A percentile compares a stretch with the other conserved stretches of the same genome.
phyloP scores from a whole-genome alignment of 2,113 vertebrate genomes.

The Phaethon lepturus region DNA sequence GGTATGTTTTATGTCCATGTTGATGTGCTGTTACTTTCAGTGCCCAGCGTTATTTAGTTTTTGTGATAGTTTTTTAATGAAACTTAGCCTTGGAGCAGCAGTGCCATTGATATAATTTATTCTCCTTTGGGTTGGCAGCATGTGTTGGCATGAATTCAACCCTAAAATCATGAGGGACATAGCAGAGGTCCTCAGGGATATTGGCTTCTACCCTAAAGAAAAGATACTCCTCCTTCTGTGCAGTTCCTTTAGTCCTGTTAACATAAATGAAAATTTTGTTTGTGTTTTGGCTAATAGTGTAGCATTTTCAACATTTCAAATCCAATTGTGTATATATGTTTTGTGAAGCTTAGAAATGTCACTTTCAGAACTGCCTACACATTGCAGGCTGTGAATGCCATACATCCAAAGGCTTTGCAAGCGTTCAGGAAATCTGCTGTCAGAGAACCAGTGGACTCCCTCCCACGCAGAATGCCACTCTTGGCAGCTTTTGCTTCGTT shows the following conservation, averaged over 20 bases:
- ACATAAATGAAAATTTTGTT: background rate
- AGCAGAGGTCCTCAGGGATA: background rate
- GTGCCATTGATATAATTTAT: background rate
- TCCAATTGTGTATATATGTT: background rate
- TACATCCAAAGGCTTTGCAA: background rate
- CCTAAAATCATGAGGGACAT: background rate
- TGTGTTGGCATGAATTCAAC: background rate
- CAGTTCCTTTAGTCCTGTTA: background rate
- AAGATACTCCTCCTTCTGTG: background rate
- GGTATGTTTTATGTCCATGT: background rate
- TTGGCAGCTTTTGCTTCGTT: conserved; percentile 9
- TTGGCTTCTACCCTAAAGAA: background rate
- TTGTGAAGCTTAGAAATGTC: conserved; percentile 15
- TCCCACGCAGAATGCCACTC: background rate
- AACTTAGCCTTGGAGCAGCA: background rate
- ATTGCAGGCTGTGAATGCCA: background rate
- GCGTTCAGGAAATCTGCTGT: background rate
- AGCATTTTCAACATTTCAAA: background rate
- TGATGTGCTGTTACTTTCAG: background rate
- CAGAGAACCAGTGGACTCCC: background rate
- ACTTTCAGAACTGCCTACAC: conserved; percentile 26
- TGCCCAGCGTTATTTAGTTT: background rate
- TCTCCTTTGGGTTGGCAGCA: background rate
- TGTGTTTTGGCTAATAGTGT: background rate
- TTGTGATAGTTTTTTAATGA: background rate